phyloP scores from a whole-genome alignment of 2,888 invertebrate species.

The Syritta pipiens region DNA sequence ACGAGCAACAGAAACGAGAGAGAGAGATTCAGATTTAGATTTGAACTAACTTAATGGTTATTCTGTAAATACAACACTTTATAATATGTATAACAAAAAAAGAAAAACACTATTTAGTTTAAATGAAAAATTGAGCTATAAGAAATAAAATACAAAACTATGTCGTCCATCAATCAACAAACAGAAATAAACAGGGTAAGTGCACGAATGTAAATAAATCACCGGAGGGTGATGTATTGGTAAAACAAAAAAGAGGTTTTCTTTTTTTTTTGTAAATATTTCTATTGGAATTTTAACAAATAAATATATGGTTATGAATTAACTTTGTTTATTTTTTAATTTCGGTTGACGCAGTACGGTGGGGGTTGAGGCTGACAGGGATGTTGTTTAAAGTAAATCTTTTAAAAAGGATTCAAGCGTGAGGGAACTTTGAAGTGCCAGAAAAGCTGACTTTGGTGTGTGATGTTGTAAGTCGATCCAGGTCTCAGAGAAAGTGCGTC shows the following conservation, averaged over 20 bases:
- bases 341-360: no score
- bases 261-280: background rate
- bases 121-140: slow-evolving; percentile 24
- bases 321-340: slow-evolving; percentile 6
- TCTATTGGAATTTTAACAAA: slow-evolving; percentile 29
- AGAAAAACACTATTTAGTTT: slow-evolving; percentile 10
- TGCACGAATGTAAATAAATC: slow-evolving; percentile 16
- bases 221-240: background rate
- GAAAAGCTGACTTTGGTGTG: no score
- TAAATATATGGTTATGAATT: slow-evolving; percentile 51
- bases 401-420: no score
- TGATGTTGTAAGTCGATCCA: no score
- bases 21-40: no score
- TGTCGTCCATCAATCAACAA: slow-evolving; percentile 12
- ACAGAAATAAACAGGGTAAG: slow-evolving; percentile 20
- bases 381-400: no score
- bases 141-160: slow-evolving; percentile 4
- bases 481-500: no score
- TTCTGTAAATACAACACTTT: slow-evolving; percentile 3
- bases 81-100: slow-evolving; percentile 15
- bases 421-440: no score
- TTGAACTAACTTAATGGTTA: no score
- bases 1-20: no score
- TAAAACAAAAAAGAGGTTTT: background rate
- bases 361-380: no score